Conservation (phyloP, 2,888 invertebrate species). For the Microplitis manilae region DNA sequence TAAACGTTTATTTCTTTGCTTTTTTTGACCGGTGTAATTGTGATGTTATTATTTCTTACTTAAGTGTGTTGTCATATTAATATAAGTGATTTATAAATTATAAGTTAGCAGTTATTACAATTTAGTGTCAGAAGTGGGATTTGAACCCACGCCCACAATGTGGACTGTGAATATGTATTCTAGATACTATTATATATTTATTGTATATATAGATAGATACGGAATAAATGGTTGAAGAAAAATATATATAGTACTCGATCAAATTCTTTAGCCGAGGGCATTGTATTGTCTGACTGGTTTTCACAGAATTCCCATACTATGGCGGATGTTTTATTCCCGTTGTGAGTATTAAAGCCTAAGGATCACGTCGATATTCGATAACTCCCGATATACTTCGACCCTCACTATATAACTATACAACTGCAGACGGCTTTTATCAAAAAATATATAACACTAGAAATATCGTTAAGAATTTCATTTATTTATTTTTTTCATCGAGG, state of each 20-base stretch:
- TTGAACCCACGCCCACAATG: neutral
- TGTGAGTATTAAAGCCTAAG: slow-evolving; percentile 15
- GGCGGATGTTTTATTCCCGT: slow-evolving; percentile 18
- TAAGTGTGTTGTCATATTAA: too few relatives aligned
- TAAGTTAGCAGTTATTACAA: too few relatives aligned
- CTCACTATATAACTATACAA: neutral
- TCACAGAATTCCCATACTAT: slow-evolving; percentile 17
- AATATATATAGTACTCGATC: neutral
- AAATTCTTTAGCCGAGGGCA: slow-evolving; percentile 17
- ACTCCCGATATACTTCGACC: slow-evolving; percentile 24
- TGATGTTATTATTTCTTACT: too few relatives aligned
- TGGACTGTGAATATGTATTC: neutral
- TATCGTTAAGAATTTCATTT: slow-evolving; percentile 8
- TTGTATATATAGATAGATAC: slow-evolving; percentile 1
- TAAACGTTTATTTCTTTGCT: too few relatives aligned
- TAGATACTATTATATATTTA: neutral
- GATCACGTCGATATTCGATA: slow-evolving; percentile 24
- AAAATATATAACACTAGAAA: slow-evolving; percentile 7
- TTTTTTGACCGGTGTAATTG: too few relatives aligned
- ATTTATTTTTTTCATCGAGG: neutral
- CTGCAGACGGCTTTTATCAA: slow-evolving; percentile 12
- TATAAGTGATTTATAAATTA: too few relatives aligned
- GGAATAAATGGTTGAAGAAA: neutral
- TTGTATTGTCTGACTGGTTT: slow-evolving; percentile 21
- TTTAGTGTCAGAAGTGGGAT: too few relatives aligned